phyloP scores from a whole-genome alignment of 2,888 invertebrate genomes.

The Eupithecia pulchellata region DNA sequence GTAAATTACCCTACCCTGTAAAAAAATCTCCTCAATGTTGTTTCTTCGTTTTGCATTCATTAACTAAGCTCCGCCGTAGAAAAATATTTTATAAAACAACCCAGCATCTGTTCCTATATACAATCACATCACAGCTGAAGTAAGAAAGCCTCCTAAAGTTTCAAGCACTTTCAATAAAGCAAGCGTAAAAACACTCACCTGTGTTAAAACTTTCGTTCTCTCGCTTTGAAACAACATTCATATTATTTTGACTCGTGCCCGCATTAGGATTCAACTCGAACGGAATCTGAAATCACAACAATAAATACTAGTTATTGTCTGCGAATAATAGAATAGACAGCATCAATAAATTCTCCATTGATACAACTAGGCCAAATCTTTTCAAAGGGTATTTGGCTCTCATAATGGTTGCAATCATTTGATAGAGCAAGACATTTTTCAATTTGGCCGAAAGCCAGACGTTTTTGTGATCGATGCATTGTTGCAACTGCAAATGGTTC shows the following conservation, averaged over 20 bases:
- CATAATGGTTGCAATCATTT: slow-evolving; percentile 67
- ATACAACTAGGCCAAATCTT: slow-evolving; percentile 73
- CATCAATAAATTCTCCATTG: slow-evolving; percentile 64
- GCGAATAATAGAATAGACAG: slow-evolving; percentile 59
- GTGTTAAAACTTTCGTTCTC: slow-evolving; percentile 35
- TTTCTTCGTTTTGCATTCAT: no score
- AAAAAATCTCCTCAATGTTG: not conserved
- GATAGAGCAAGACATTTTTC: slow-evolving; percentile 70
- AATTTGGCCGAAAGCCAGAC: slow-evolving; percentile 72
- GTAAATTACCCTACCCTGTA: not conserved
- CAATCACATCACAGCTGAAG: not conserved
- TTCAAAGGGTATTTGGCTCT: slow-evolving; percentile 62
- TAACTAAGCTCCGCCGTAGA: no score
- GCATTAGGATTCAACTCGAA: slow-evolving; percentile 50
- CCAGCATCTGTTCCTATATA: no score
- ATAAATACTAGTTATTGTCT: slow-evolving; percentile 59
- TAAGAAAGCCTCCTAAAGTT: not conserved
- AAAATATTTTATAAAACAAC: no score
- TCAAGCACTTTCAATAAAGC: not conserved
- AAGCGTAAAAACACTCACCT: slow-evolving; percentile 24
- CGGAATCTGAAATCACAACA: slow-evolving; percentile 58
- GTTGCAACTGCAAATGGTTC: slow-evolving; percentile 45
- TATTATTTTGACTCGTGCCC: slow-evolving; percentile 46
- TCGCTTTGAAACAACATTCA: slow-evolving; percentile 40
- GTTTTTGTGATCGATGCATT: slow-evolving; percentile 68